Evolutionary conservation across 2,888 invertebrate species (phyloP).

Genomic region (Heliconius hortense): DNA sequence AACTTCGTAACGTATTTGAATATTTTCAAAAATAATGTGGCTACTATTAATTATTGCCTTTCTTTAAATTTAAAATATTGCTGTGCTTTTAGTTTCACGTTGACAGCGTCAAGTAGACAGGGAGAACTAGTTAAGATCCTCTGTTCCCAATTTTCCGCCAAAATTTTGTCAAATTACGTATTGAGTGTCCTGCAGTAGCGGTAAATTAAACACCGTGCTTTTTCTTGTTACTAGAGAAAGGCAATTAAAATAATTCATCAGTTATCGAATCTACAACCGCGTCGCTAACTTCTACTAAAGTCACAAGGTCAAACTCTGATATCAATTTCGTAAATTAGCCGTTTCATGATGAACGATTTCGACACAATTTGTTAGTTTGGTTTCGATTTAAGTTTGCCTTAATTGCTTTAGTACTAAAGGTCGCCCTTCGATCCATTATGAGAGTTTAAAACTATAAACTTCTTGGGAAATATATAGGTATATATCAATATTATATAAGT

Average conservation of each 20-base stretch:
- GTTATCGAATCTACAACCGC: neutral
- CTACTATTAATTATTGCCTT: too few species aligned
- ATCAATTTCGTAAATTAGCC: constrained; percentile 12
- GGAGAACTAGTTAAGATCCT: too few species aligned
- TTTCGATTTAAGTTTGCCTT: constrained; percentile 22
- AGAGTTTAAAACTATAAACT: neutral
- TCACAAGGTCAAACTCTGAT: neutral
- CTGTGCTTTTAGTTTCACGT: too few species aligned
- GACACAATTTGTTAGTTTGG: constrained; percentile 9
- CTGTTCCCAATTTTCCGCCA: too few species aligned
- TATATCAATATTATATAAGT: neutral
- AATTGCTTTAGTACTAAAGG: constrained; percentile 17
- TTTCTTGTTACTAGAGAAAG: neutral
- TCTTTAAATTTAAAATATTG: too few species aligned
- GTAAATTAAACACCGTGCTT: neutral
- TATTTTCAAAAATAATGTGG: too few species aligned
- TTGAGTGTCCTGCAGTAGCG: too few species aligned
- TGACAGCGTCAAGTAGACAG: too few species aligned
- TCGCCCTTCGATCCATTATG: neutral
- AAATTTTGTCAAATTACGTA: too few species aligned
- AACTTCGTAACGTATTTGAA: too few species aligned
- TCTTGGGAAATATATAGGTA: neutral
- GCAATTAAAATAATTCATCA: neutral
- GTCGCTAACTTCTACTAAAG: neutral
- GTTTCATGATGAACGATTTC: constrained; percentile 14